Conservation (phyloP, 1,140 invertebrate genomes). For the Drosophila pseudoobscura region DNA sequence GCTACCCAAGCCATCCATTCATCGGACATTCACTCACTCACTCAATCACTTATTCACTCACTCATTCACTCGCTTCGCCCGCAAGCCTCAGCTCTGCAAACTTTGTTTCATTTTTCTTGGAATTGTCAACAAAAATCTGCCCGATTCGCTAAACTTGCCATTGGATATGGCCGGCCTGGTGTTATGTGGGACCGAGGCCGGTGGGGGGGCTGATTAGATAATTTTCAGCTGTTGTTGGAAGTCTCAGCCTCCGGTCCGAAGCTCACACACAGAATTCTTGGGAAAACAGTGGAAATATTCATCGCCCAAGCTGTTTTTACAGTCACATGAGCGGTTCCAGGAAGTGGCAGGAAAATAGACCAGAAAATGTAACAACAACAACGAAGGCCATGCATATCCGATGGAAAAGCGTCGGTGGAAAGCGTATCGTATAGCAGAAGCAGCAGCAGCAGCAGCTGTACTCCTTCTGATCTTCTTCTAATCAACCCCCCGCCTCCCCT, state of each 20-base stretch:
- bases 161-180: constrained; percentile 49
- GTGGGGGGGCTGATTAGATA: constrained; percentile 53
- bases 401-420: too few species aligned
- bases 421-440: too few species aligned
- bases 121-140: constrained; percentile 52
- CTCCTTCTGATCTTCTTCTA: too few species aligned
- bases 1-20: neutral
- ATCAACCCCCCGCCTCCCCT: too few species aligned
- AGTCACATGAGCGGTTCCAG: constrained; percentile 33
- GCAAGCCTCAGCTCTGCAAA: constrained; percentile 19
- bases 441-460: too few species aligned
- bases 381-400: too few species aligned
- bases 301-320: constrained; percentile 26
- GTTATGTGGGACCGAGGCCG: constrained; percentile 17
- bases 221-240: constrained; percentile 64
- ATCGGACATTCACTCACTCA: constrained; percentile 32
- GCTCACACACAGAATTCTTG: constrained; percentile 48
- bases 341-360: constrained; percentile 11
- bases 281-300: constrained; percentile 52
- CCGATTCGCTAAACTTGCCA: constrained; percentile 69
- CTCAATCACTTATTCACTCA: constrained; percentile 16
- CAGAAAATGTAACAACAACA: constrained; percentile 4
- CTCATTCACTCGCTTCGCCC: constrained; percentile 16
- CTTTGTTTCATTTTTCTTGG: constrained; percentile 43
- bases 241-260: constrained; percentile 3